These are phyloP conservation scores for Platerodrilus igneus DNA, from an alignment of 2,888 invertebrate species.

Conservation along the genomic window DNA sequence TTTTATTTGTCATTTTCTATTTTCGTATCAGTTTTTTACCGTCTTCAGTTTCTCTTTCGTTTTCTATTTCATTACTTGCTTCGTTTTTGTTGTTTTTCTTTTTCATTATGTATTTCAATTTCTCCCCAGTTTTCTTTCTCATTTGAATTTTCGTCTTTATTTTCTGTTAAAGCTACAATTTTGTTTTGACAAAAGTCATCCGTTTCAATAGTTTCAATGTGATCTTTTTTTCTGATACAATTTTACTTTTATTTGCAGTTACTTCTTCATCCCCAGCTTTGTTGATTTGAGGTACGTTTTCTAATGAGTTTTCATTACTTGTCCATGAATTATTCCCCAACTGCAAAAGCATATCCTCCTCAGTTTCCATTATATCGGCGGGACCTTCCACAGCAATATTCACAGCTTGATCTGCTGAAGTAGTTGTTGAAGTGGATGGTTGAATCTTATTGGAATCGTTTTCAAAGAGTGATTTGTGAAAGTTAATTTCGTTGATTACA, in stretches of 20 bases:
- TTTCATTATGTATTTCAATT: no score
- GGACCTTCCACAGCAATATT: constrained; percentile 2
- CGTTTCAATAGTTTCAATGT: background rate
- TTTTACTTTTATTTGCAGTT: constrained; percentile 3
- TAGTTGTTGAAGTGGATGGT: constrained; percentile 4
- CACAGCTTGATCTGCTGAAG: background rate
- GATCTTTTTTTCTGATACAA: constrained; percentile 1
- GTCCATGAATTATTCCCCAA: constrained; percentile 1
- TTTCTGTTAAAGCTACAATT: constrained; percentile 3
- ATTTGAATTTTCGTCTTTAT: background rate
- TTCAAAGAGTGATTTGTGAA: background rate
- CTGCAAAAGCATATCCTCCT: constrained; percentile 2
- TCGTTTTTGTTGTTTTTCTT: no score
- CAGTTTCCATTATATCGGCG: background rate
- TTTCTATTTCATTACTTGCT: no score
- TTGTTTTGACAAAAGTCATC: background rate
- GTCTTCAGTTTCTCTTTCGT: no score
- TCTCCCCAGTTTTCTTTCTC: no score
- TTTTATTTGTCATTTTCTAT: no score
- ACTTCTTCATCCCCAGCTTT: background rate
- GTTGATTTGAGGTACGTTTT: background rate
- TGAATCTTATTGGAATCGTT: background rate
- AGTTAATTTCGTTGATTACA: constrained; percentile 2
- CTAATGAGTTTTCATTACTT: constrained; percentile 1
- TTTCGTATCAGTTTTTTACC: no score